Base-by-base conservation (phyloP, 2,888 invertebrate genomes). In the Villa cingulata region DNA sequence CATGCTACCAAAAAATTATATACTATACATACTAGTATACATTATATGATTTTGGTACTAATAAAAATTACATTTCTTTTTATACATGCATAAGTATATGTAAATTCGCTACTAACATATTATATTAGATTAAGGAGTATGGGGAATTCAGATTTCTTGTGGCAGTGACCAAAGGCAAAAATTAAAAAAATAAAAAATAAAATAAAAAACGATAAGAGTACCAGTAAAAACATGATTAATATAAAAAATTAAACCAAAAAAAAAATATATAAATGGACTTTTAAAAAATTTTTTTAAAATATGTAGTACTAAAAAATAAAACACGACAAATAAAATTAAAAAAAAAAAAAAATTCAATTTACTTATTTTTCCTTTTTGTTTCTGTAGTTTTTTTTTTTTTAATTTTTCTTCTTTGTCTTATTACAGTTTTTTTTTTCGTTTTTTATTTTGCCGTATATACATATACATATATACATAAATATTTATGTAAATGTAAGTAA, bases 311-410 rank as follows among this genome's bases (percentile, higher is more conserved):
- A 12, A 32, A 32, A 32, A 12, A 12, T 9, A 32, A 32, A 32
- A 3, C 4, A 32, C 9, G 12, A 32, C 9, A 32, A 32, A 32
- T 12, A 29, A 23, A 23, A 23, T 23, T 23, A 6, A 23, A 23
- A 23, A 23, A 23, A 23, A 23, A 23, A 23, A 23, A 23, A 23
- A 41, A 46, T 41, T 46, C 41, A n/a, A n/a, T 46, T 42, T 46
- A 37, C 37, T 41, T 37, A 41, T 46, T 41, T 46, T 39, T 39
- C 18, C 32, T 14, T 39, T 14, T 23, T 20, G 32, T 43, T n/a
- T 32, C 23, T 40, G 19, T 20, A 19, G 15, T 2, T 19, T 27
- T 15, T 27, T 41, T 39, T 18, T 39, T 39, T 41, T 1, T 32
- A 1, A 27, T 27, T 18, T 20, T 40, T 27, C 29, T 44, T 44